Percentiles rank a stretch among this genome's conserved stretches.
phyloP scores from a whole-genome alignment of 2,797 vertebrate species.

The Arnoldichthys spilopterus region DNA sequence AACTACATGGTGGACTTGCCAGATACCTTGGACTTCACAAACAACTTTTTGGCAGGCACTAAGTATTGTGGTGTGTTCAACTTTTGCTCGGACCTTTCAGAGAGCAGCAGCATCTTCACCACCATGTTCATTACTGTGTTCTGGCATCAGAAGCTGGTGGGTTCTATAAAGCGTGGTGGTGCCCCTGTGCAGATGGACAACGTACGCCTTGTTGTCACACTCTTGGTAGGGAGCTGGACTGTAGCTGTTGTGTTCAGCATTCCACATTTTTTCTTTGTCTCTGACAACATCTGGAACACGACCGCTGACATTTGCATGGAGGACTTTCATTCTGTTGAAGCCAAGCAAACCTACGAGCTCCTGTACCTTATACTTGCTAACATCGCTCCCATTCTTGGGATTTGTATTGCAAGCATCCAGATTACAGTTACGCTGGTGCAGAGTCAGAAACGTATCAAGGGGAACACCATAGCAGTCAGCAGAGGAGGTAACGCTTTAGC shows the following conservation, averaged over 20 bases:
- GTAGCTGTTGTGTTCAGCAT: constrained; percentile 69
- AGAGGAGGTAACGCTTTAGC: constrained; percentile 2
- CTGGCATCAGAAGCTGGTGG: constrained; percentile 83
- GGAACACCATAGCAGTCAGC: constrained; percentile 30
- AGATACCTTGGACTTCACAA: constrained; percentile 70
- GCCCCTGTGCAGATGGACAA: constrained; percentile 73
- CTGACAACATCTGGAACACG: constrained; percentile 51
- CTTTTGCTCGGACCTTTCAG: constrained; percentile 75
- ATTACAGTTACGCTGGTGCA: constrained; percentile 73
- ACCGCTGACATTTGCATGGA: constrained; percentile 66
- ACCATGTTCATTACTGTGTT: constrained; percentile 79
- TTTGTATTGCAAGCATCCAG: constrained; percentile 68
- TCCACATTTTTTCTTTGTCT: constrained; percentile 69
- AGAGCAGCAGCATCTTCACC: constrained; percentile 81
- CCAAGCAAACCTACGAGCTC: constrained; percentile 65
- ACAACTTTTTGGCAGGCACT: constrained; percentile 62
- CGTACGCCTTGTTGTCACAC: constrained; percentile 59
- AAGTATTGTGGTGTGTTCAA: constrained; percentile 71
- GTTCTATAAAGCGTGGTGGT: constrained; percentile 73
- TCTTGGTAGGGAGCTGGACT: constrained; percentile 75
- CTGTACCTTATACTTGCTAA: constrained; percentile 74
- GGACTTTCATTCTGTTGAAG: constrained; percentile 52
- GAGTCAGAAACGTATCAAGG: constrained; percentile 66
- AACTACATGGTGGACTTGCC: constrained; percentile 81
- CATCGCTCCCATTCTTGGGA: constrained; percentile 70